Conservation (phyloP, 2,113 vertebrate genomes). For the Blennius ocellaris region DNA sequence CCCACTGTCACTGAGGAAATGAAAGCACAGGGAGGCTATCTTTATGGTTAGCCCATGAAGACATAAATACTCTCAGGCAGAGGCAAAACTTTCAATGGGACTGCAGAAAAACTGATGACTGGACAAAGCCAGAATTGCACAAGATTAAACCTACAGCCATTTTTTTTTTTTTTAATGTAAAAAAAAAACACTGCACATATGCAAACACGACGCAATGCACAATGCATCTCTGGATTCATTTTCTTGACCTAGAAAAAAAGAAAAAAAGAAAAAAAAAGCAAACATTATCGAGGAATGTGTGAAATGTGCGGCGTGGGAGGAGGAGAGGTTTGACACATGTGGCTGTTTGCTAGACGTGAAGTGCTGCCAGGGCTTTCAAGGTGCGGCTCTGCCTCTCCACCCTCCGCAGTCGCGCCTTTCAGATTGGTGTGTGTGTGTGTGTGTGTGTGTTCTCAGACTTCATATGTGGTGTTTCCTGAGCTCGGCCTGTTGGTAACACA, state of each 20-base stretch:
- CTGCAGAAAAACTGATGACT: slow-evolving; percentile 72
- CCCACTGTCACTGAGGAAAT: slow-evolving; percentile 78
- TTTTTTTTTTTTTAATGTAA: no score
- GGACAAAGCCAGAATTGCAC: slow-evolving; percentile 61
- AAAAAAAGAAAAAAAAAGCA: slow-evolving; percentile 43
- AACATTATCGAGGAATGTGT: slow-evolving; percentile 77
- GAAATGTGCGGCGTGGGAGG: slow-evolving; percentile 79
- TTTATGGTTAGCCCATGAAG: slow-evolving; percentile 68
- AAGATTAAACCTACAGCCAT: slow-evolving; percentile 38
- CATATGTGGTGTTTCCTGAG: slow-evolving; percentile 38
- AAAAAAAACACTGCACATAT: slow-evolving; percentile 15
- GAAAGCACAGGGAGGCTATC: slow-evolving; percentile 72
- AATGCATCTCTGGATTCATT: slow-evolving; percentile 53
- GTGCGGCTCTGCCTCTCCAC: slow-evolving; percentile 67
- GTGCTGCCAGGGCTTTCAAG: slow-evolving; percentile 71
- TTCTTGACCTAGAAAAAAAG: slow-evolving; percentile 49
- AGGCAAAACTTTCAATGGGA: slow-evolving; percentile 61
- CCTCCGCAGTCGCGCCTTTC: slow-evolving; percentile 54
- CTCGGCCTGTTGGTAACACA: slow-evolving; percentile 27
- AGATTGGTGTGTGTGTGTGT: slow-evolving; percentile 56
- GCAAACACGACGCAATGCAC: slow-evolving; percentile 11
- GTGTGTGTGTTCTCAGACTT: slow-evolving; percentile 46
- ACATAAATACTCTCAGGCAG: slow-evolving; percentile 71
- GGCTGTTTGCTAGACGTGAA: slow-evolving; percentile 69
- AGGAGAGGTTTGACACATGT: slow-evolving; percentile 74